Percentiles rank a stretch among this genome's conserved stretches.
Conservation (phyloP, 2,888 invertebrate species). For the Nudaria mundana region DNA sequence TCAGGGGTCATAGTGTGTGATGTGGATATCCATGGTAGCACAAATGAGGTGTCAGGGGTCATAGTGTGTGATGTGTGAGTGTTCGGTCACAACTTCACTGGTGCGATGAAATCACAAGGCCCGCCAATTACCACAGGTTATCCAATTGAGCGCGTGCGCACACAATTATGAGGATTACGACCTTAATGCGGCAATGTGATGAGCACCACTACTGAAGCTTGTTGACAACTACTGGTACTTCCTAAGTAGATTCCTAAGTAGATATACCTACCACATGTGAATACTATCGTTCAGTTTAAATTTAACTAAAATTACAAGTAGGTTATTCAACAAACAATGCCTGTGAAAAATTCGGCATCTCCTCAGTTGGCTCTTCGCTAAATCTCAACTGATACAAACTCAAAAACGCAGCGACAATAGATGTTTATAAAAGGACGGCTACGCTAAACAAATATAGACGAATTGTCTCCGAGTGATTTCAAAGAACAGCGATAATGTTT, state of each 20-base stretch:
- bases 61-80: conserved; percentile 11
- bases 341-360: too few relatives aligned
- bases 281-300: too few relatives aligned
- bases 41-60: conserved; percentile 1
- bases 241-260: neutral
- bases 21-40: neutral
- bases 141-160: conserved; percentile 45
- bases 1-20: neutral
- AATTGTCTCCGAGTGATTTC: neutral
- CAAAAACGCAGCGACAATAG: too few relatives aligned
- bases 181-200: conserved; percentile 43
- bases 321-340: too few relatives aligned
- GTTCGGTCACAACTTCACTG: conserved; percentile 29
- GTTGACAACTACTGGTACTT: conserved; percentile 11
- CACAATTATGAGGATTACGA: conserved; percentile 50
- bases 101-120: conserved; percentile 41
- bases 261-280: too few relatives aligned
- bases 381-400: too few relatives aligned
- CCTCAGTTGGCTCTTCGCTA: too few relatives aligned
- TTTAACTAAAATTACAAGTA: too few relatives aligned
- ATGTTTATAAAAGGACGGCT: too few relatives aligned
- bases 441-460: too few relatives aligned
- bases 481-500: too few relatives aligned
- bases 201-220: conserved; percentile 6
- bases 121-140: conserved; percentile 48